These are phyloP conservation scores for Aphis gossypii DNA, from an alignment of 1,140 invertebrate genomes.

Conservation along the genomic window DNA sequence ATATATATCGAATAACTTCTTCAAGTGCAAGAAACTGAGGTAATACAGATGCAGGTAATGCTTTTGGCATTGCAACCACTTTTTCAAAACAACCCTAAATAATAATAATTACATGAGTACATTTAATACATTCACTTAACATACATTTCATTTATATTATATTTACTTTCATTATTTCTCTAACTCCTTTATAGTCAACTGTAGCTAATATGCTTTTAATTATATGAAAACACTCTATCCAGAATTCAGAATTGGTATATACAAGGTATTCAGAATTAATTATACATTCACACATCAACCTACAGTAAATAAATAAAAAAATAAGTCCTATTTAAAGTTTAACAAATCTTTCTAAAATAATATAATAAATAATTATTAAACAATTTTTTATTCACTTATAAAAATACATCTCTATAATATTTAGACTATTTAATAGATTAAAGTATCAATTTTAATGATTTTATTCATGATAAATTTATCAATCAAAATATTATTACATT, in stretches of 20 bases:
- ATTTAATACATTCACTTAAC: background rate
- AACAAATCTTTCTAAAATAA: background rate
- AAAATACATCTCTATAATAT: background rate
- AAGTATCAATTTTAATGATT: background rate
- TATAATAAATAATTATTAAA: background rate
- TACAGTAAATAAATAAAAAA: conserved; percentile 64
- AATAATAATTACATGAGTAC: conserved; percentile 43
- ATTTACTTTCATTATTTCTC: conserved; percentile 87
- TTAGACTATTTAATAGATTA: background rate
- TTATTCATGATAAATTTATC: background rate
- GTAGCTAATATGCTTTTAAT: conserved; percentile 85
- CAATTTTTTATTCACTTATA: background rate
- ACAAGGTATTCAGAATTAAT: conserved; percentile 80
- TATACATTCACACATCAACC: conserved; percentile 84
- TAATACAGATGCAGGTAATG: conserved; percentile 78
- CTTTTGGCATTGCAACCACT: conserved; percentile 77
- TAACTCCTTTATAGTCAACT: conserved; percentile 94
- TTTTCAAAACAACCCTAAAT: conserved; percentile 83
- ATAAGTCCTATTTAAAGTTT: background rate
- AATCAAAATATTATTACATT: background rate
- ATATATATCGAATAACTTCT: conserved; percentile 84
- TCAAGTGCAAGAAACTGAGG: conserved; percentile 82
- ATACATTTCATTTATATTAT: background rate
- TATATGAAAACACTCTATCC: conserved; percentile 86
- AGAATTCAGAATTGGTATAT: conserved; percentile 81